These are phyloP conservation scores for Gallinago nigripennis DNA, from an alignment of 2,797 vertebrate species.

Conservation along the genomic window DNA sequence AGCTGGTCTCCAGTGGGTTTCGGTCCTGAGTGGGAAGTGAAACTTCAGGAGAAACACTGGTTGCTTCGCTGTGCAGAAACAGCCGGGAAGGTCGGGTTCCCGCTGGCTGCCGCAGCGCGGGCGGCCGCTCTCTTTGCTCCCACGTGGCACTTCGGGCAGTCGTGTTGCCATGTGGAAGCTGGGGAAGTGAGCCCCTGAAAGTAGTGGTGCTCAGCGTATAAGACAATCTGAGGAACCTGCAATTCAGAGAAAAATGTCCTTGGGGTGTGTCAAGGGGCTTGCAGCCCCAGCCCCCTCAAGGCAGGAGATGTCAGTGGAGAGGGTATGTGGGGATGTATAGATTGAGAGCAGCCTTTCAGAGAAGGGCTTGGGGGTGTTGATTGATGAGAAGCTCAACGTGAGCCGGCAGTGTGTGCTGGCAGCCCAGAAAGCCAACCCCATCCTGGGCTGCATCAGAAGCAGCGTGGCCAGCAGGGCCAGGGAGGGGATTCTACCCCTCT, in stretches of 20 bases:
- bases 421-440: neutral
- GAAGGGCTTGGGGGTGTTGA: neutral
- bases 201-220: neutral
- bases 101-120: fast-evolving
- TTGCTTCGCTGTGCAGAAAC: neutral
- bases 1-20: neutral
- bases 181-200: neutral
- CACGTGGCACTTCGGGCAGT: neutral
- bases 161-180: neutral
- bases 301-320: neutral
- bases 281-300: neutral
- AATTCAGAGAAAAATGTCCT: neutral
- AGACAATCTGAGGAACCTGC: neutral
- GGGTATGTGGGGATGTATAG: neutral
- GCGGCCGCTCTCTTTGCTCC: neutral
- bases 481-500: neutral
- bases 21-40: conserved; percentile 22
- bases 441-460: neutral
- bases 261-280: neutral
- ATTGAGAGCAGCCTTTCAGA: neutral
- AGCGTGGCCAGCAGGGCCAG: neutral
- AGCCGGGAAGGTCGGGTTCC: fast-evolving
- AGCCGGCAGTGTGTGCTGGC: neutral
- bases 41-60: conserved; percentile 21
- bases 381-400: neutral